Evolutionary conservation across 2,797 vertebrate genomes (phyloP).

Genomic region (Periophthalmus magnuspinnatus): DNA sequence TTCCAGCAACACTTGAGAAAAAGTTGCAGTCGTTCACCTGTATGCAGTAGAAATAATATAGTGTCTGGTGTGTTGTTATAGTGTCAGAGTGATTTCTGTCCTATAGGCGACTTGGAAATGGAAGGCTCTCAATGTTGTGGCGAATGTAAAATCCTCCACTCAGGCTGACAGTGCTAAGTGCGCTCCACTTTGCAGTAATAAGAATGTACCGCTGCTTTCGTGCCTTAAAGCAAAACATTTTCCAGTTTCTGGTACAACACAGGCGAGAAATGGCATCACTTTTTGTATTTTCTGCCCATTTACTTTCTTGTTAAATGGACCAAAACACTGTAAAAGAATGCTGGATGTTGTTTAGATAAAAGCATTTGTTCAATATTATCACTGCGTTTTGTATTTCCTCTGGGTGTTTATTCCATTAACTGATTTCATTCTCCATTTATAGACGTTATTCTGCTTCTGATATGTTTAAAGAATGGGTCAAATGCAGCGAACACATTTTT

Average conservation of each 20-base stretch:
- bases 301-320: neutral
- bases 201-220: neutral
- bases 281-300: neutral
- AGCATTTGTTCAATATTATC: neutral
- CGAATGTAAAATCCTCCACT: neutral
- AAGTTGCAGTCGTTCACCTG: neutral
- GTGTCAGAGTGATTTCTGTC: neutral
- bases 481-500: no score
- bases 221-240: neutral
- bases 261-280: neutral
- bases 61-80: neutral
- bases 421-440: neutral
- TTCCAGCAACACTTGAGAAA: neutral
- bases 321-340: neutral
- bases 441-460: neutral
- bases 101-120: neutral
- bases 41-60: neutral
- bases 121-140: neutral
- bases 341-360: neutral
- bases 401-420: neutral
- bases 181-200: constrained; percentile 3
- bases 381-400: neutral
- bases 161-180: neutral
- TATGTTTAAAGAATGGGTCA: neutral
- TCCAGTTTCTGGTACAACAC: neutral